Evolutionary conservation across 2,113 vertebrate genomes (phyloP).

Genomic region (Motacilla alba): DNA sequence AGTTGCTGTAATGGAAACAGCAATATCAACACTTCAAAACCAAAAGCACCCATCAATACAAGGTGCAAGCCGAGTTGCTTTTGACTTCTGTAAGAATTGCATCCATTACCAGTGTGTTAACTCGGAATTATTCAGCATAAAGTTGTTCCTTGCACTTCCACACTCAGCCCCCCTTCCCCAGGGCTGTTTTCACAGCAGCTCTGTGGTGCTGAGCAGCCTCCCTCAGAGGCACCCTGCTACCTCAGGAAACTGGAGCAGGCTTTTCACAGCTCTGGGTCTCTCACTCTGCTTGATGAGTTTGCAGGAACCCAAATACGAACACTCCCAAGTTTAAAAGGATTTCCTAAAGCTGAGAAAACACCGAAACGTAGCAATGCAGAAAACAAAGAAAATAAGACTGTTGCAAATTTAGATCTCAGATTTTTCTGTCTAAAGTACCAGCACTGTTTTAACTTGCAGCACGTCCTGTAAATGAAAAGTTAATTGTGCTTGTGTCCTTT

Average conservation of each 20-base stretch:
- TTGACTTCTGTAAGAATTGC: background rate
- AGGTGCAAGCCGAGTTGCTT: background rate
- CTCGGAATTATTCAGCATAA: background rate
- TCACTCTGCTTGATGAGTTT: background rate
- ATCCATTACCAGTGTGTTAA: background rate
- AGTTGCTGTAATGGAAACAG: background rate
- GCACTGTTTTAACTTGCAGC: background rate
- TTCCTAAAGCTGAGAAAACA: background rate
- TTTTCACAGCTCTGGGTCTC: background rate
- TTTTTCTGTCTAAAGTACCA: background rate
- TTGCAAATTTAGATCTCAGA: background rate
- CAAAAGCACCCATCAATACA: background rate
- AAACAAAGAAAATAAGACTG: background rate
- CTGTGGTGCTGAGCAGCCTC: background rate
- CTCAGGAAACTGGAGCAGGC: background rate
- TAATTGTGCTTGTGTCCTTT: background rate
- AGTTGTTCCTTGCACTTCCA: background rate
- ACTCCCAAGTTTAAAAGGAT: background rate
- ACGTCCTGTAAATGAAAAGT: background rate
- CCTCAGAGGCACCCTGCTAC: background rate
- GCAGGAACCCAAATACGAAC: background rate
- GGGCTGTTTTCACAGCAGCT: background rate
- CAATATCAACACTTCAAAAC: background rate
- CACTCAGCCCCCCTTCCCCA: rapidly evolving
- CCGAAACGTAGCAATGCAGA: background rate